A percentile compares a stretch with the other conserved stretches of the same genome.
Conservation (phyloP, 2,113 vertebrate genomes). For the Crotalus viridis region DNA sequence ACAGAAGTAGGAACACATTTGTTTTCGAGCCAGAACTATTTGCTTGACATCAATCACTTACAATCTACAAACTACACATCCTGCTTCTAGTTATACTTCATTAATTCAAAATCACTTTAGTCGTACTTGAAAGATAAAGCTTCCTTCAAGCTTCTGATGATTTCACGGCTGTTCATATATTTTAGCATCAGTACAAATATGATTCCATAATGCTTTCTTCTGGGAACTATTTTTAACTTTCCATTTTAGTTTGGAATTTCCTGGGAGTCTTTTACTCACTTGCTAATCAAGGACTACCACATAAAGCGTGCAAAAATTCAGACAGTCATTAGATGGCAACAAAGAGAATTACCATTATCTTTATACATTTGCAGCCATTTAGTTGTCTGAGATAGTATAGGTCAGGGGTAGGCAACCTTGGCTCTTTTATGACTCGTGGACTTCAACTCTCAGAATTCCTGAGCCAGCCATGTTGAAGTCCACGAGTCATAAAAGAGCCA, state of each 20-base stretch:
- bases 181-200: not conserved
- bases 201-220: not conserved
- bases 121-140: not conserved
- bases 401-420: too few relatives aligned
- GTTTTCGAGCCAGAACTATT: slow-evolving; percentile 36
- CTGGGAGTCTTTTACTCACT: not conserved
- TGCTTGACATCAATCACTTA: slow-evolving; percentile 59
- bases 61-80: slow-evolving; percentile 49
- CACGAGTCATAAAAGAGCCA: too few relatives aligned
- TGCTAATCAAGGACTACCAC: not conserved
- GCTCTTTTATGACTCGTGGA: too few relatives aligned
- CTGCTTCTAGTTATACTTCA: slow-evolving; percentile 59
- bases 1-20: slow-evolving; percentile 28
- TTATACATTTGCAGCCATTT: not conserved
- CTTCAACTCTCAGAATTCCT: too few relatives aligned
- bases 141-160: not conserved
- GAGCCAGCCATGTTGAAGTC: too few relatives aligned
- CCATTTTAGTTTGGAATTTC: not conserved
- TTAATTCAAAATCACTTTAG: slow-evolving; percentile 61
- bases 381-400: not conserved
- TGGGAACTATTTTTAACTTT: not conserved
- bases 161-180: not conserved
- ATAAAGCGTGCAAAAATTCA: not conserved
- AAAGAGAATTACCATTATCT: not conserved
- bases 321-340: not conserved